Percentiles rank a stretch among this genome's conserved stretches.
phyloP scores from a whole-genome alignment of 2,797 vertebrate genomes.

The Helarctos malayanus region DNA sequence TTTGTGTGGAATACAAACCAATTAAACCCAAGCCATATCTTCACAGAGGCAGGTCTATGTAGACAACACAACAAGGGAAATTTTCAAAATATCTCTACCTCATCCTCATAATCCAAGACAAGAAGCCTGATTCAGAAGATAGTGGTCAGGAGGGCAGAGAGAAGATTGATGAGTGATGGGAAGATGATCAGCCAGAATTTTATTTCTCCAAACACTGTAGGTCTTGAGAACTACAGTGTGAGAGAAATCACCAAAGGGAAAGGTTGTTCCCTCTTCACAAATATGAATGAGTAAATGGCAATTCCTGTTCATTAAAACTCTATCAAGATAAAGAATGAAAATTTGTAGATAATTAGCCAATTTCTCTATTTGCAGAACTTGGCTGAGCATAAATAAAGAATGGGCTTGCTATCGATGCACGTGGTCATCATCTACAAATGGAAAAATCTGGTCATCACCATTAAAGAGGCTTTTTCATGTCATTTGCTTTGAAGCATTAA shows the following conservation, averaged over 20 bases:
- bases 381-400: constrained; percentile 85
- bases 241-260: constrained; percentile 84
- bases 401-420: constrained; percentile 83
- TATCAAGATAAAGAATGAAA: constrained; percentile 89
- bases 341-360: constrained; percentile 89
- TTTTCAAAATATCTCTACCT: background rate
- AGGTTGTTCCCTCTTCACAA: constrained; percentile 74
- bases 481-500: constrained; percentile 78
- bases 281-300: constrained; percentile 86
- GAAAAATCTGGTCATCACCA: constrained; percentile 77
- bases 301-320: constrained; percentile 89
- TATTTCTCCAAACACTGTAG: background rate
- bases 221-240: constrained; percentile 55
- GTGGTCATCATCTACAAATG: constrained; percentile 77
- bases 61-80: background rate
- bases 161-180: background rate
- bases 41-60: background rate
- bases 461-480: constrained; percentile 75
- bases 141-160: background rate
- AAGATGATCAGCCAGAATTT: background rate
- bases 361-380: constrained; percentile 89
- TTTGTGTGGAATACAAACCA: constrained; percentile 24
- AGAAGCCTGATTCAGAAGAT: background rate
- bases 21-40: constrained; percentile 32
- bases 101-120: background rate